Percentiles rank a stretch among this genome's conserved stretches.
Evolutionary conservation across 2,888 invertebrate genomes (phyloP).

Genomic region (Caenorhabditis japonica): DNA sequence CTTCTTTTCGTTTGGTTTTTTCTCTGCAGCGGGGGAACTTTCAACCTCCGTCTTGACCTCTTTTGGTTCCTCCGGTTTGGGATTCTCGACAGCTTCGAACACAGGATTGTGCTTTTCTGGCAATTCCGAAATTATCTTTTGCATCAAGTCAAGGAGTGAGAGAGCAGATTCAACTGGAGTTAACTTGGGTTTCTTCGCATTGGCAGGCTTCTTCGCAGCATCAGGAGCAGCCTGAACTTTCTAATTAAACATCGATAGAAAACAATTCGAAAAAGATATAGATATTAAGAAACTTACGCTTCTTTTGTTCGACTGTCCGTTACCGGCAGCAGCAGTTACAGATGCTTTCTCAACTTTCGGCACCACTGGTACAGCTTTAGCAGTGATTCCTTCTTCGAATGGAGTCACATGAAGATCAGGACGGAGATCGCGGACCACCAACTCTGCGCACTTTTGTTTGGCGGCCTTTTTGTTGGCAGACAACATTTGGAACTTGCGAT

Average conservation of each 20-base stretch:
- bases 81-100: constrained; percentile 38
- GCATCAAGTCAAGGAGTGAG: constrained; percentile 50
- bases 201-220: constrained; percentile 1
- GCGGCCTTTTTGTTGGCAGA: constrained; percentile 55
- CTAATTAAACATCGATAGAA: not conserved
- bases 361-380: constrained; percentile 11
- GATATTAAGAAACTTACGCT: constrained; percentile 14
- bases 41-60: constrained; percentile 3
- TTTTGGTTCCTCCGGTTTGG: not conserved
- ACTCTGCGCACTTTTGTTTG: constrained; percentile 56
- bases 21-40: not conserved
- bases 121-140: constrained; percentile 42
- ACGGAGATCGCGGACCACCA: constrained; percentile 44
- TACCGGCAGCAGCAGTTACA: not conserved
- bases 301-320: constrained; percentile 20
- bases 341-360: not conserved
- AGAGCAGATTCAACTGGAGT: constrained; percentile 50
- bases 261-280: no score
- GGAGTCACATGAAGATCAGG: constrained; percentile 55
- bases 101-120: constrained; percentile 31
- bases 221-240: constrained; percentile 2
- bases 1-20: constrained; percentile 3
- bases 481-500: constrained; percentile 36
- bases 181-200: constrained; percentile 30
- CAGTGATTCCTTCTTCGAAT: constrained; percentile 40